Evolutionary conservation across 1,140 invertebrate species (phyloP), one percentile per base, ranked within the genome.

Genomic region (Aplysia californica): DNA sequence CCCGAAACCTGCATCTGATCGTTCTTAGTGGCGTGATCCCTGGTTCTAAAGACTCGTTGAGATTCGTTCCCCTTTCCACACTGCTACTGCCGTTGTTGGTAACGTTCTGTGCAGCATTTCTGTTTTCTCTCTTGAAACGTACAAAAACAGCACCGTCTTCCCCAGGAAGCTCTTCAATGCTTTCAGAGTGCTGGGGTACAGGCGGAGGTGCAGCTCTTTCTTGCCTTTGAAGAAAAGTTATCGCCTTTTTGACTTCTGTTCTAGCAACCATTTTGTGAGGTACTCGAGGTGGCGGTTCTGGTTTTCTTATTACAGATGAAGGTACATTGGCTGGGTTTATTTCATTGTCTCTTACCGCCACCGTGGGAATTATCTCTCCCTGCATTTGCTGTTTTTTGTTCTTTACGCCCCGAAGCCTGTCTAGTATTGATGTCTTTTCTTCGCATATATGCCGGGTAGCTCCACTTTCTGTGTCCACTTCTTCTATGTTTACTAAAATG

Each of bases 1-100:
- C 73, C n/a, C 67, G 55, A 56, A 75, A 71, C 38, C 44, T 65
- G 4, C 55, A 55, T 26, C 41, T n/a, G 29, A 79, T 79, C 0
- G 73, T 66, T 50, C 67, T 59, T 5, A 79, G 36, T 23, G 6
- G 18, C 20, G 70, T 23, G 2, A 26, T 50, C n/a, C 38, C 26
- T 36, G 36, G 5, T 67, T 39, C 2, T 4, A 10, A 67, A 67
- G 2, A 2, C 29, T 39, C 23, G 33, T 21, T 39, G 33, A 23
- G 2, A 15, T 67, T 39, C 2, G 10, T 67, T 3, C n/a, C 21
- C 6, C 3, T 6, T 6, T 67, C 44, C 15, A 50, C 44, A 50
- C 44, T n/a, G n/a, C n/a, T n/a, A 50, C 44, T n/a, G 59, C 10
- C 2, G 15, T 3, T 64, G 26, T 29, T n/a, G 4, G 2, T 64